Evolutionary conservation across 2,888 invertebrate genomes (phyloP), one percentile per base, ranked within the genome.

Genomic region (Conistra vaccinii): DNA sequence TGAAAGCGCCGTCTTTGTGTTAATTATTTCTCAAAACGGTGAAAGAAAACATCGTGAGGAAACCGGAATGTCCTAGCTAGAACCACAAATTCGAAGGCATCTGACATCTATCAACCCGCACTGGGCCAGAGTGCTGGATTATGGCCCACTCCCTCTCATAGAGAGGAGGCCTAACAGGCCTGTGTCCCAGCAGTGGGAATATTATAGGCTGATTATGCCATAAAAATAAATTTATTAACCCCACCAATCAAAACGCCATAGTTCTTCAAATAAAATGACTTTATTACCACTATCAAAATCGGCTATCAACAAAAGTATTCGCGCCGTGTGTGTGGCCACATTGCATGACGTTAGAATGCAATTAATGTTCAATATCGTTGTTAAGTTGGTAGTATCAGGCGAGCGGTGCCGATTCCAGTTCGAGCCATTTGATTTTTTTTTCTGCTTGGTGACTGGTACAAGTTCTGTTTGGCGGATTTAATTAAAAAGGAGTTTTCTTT

Each of bases 341-440:
- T 89, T 88, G 90, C 92, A 91, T 92, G 92, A 87, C 85, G 87
- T 89, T 86, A 85, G 89, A 90, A 88, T 91, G 93, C 92, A 93
- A 93, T 93, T 93, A 93, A 89, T 86, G 86, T 83, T 87, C 89
- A 88, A 89, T 92, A 92, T 91, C 91, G 89, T 73, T 85, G 88
- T 82, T 75, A 76, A 83, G 86, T 84, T 81, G 74, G 81, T 84
- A 86, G 85, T 87, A 89, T 89, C 88, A 88, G 89, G 79, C 85
- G 77, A 81, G 76, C 74, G 70, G 71, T 72, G 80, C 83, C 82
- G 81, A 85, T 86, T 85, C 74, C 76, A 84, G 81, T 68, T 73
- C 63, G 26, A 67, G 70, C 32, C 39, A 57, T 70, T 78, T 78
- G 35, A 26, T 35, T 69, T 81, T 89, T 89, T 85, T 80, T 70